Percentiles rank a stretch among this genome's conserved stretches.
Conservation (phyloP, 2,797 vertebrate species). For the Notolepis coatsorum region DNA sequence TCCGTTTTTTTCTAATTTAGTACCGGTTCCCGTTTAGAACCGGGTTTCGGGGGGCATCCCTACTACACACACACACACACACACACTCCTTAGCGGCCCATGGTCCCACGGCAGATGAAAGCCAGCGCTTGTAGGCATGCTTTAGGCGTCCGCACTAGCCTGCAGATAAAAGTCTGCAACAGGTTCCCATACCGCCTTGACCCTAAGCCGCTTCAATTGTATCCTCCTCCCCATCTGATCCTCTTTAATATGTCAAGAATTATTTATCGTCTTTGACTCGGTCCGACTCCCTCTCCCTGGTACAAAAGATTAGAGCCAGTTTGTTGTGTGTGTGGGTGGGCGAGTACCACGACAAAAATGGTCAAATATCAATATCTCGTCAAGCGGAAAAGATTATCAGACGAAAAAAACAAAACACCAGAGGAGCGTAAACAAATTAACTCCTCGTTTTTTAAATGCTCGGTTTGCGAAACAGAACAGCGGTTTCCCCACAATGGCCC, state of each 20-base stretch:
- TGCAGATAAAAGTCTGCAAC: slow-evolving; percentile 24
- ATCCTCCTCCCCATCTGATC: slow-evolving; percentile 44
- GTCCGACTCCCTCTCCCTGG: not conserved
- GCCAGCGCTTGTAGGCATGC: slow-evolving; percentile 4
- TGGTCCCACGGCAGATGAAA: slow-evolving; percentile 19
- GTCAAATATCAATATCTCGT: slow-evolving; percentile 33
- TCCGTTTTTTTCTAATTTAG: no score
- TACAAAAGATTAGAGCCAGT: slow-evolving; percentile 30
- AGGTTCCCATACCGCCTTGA: slow-evolving; percentile 40
- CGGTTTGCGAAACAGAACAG: slow-evolving; percentile 1
- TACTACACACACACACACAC: not conserved
- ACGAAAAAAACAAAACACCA: not conserved
- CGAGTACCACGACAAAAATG: not conserved
- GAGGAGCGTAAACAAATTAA: slow-evolving; percentile 57
- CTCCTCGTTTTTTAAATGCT: slow-evolving; percentile 16
- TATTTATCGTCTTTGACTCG: slow-evolving; percentile 35
- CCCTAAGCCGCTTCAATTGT: slow-evolving; percentile 48
- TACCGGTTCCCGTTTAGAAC: no score
- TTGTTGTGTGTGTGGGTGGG: not conserved
- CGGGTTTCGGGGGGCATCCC: no score
- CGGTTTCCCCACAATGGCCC: slow-evolving; percentile 38
- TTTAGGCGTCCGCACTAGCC: not conserved
- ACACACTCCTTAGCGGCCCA: slow-evolving; percentile 33
- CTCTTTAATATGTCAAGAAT: slow-evolving; percentile 25
- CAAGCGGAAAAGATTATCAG: slow-evolving; percentile 41